Evolutionary conservation across 2,113 vertebrate species (phyloP).

Genomic region (Psittacula cyanocephala): DNA sequence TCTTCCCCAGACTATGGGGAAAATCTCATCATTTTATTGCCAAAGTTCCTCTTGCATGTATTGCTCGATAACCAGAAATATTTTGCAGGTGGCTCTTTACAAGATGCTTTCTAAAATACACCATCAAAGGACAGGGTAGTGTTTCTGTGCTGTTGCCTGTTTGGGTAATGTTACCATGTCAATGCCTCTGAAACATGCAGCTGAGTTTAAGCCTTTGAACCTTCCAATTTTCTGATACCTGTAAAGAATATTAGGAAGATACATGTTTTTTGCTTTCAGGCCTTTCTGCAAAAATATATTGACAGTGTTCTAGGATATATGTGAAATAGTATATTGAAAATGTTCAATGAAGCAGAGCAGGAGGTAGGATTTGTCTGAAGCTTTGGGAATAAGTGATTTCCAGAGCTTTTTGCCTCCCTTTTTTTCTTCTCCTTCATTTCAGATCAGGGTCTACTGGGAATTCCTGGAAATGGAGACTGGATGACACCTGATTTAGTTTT

Average conservation of each 20-base stretch:
- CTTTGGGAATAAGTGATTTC: background rate
- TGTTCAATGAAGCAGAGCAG: background rate
- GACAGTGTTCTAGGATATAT: background rate
- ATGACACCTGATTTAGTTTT: background rate
- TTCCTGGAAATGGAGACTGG: background rate
- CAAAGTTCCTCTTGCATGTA: background rate
- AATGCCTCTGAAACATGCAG: background rate
- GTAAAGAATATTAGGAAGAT: background rate
- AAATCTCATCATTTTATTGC: background rate
- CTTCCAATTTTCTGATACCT: background rate
- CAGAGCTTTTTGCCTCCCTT: background rate
- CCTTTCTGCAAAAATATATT: background rate
- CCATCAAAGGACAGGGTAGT: background rate
- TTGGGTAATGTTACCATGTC: background rate
- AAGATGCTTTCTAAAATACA: background rate
- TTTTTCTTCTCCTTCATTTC: fast-evolving
- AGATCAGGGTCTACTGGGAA: background rate
- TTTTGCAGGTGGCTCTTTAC: background rate
- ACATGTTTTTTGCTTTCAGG: background rate
- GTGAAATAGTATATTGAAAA: background rate
- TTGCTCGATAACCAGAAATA: background rate
- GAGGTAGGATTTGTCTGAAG: background rate
- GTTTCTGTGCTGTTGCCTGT: background rate
- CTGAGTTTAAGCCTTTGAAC: background rate
- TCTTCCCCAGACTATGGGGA: background rate